phyloP scores from a whole-genome alignment of 1,140 invertebrate genomes.

The Latrodectus geometricus region DNA sequence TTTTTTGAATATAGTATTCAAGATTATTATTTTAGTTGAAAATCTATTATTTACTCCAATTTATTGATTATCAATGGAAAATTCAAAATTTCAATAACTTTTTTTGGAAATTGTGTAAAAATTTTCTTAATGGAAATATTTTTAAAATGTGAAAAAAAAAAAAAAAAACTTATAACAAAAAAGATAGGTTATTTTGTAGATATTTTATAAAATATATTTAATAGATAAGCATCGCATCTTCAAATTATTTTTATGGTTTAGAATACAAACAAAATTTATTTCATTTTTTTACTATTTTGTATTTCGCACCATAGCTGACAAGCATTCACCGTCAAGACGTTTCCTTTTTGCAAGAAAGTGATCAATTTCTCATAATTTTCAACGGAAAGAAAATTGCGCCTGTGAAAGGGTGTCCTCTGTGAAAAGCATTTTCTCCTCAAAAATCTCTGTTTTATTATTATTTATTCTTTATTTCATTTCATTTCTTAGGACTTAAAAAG shows the following conservation, averaged over 20 bases:
- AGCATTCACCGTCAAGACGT: conserved; percentile 21
- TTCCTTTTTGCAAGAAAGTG: conserved; percentile 17
- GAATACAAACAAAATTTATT: conserved; percentile 3
- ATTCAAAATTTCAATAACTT: too few relatives aligned
- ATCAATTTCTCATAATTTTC: conserved; percentile 13
- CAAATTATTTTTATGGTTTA: not conserved
- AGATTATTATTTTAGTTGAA: too few relatives aligned
- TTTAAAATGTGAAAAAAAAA: too few relatives aligned
- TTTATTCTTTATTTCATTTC: conserved; percentile 51
- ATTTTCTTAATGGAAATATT: not conserved
- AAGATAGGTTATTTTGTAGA: too few relatives aligned
- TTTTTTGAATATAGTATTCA: too few relatives aligned
- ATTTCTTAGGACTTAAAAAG: conserved; percentile 42
- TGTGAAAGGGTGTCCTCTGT: conserved; percentile 15
- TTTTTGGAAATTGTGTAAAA: not conserved
- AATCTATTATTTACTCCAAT: too few relatives aligned
- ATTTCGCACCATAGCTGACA: conserved; percentile 31
- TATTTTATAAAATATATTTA: too few relatives aligned
- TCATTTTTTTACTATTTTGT: not conserved
- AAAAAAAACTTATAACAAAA: too few relatives aligned
- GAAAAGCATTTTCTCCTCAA: conserved; percentile 30
- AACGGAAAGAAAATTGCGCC: conserved; percentile 26
- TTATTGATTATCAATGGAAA: too few relatives aligned
- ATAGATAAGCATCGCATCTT: not conserved
- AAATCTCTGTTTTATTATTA: conserved; percentile 46